Evolutionary conservation across 1,140 invertebrate genomes (phyloP), one percentile per base, ranked within the genome.

Genomic region (Drosophila ficusphila): DNA sequence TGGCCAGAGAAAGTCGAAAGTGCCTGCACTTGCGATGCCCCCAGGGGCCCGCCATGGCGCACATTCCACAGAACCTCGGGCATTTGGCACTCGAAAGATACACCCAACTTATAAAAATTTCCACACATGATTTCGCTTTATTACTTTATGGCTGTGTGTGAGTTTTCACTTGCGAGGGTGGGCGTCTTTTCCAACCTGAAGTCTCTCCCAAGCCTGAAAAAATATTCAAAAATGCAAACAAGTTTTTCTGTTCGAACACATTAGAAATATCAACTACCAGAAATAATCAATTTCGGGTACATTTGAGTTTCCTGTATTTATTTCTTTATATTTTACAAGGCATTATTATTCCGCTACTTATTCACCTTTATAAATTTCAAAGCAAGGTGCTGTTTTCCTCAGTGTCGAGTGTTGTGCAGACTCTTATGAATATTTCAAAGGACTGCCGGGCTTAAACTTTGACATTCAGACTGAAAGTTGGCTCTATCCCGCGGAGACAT

Each of bases 121-220:
- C 73, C 54, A 52, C 71, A 68, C 71, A 76, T 76, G 73, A 76
- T 75, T 76, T 75, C 62, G 62, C 62, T 76, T 76, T 76, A 76
- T 76, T 75, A 71, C 61, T 75, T 76, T 76, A 76, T 75, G 72
- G 53, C 61, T 41, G 34, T 52, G 60, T 25, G 44, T 31, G 25
- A 29, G 36, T 57, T 27, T 3, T 11, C n/a, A 25, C 34, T n/a
- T 58, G 38, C n/a, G 8, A 25, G 23, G 12, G 23, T 38, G 56
- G 7, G 14, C 23, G 12, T 38, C 14, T 42, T 12, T 27, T 14
- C 23, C 23, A 16, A 19, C 16, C 9, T 29, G 25, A 2, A n/a
- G 9, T 23, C 3, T 12, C 8, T 19, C 21, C 3, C 12, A n/a
- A 8, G 21, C 7, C 4, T 12, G 8, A 7, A 49, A 11, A 56